Conservation (phyloP, 2,888 invertebrate genomes). For the Rhamnusium bicolor region DNA sequence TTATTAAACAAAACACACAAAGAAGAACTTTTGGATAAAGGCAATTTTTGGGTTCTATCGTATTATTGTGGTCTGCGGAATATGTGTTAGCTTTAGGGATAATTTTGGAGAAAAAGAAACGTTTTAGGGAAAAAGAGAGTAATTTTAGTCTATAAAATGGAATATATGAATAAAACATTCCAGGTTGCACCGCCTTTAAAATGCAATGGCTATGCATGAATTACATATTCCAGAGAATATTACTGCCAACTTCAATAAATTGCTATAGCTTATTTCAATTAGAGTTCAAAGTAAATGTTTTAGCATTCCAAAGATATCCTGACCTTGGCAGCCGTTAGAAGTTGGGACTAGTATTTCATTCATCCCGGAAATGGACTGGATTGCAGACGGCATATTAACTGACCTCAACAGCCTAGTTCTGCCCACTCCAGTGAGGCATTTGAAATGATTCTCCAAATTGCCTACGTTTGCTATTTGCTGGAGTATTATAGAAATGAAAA, state of each 20-base stretch:
- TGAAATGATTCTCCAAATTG: background rate
- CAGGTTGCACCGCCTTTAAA: background rate
- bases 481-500: too few species aligned
- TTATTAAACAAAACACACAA: too few species aligned
- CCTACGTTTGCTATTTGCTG: background rate
- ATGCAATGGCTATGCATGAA: too few species aligned
- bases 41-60: too few species aligned
- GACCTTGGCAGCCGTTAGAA: constrained; percentile 14
- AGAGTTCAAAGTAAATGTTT: background rate
- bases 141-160: background rate
- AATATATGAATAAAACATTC: background rate
- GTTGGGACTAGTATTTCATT: constrained; percentile 3
- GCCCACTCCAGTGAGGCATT: background rate
- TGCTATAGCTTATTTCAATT: constrained; percentile 13
- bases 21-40: too few species aligned
- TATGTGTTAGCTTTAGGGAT: too few species aligned
- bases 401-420: constrained; percentile 1
- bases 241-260: background rate
- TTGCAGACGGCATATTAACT: constrained; percentile 7
- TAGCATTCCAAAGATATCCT: background rate
- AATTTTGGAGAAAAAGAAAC: too few species aligned
- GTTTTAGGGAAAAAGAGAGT: too few species aligned
- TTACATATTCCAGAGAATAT: background rate
- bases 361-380: constrained; percentile 19
- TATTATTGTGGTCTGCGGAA: too few species aligned